These are phyloP conservation scores for Cetonia aurata DNA, from an alignment of 2,888 invertebrate genomes.

Conservation along the genomic window DNA sequence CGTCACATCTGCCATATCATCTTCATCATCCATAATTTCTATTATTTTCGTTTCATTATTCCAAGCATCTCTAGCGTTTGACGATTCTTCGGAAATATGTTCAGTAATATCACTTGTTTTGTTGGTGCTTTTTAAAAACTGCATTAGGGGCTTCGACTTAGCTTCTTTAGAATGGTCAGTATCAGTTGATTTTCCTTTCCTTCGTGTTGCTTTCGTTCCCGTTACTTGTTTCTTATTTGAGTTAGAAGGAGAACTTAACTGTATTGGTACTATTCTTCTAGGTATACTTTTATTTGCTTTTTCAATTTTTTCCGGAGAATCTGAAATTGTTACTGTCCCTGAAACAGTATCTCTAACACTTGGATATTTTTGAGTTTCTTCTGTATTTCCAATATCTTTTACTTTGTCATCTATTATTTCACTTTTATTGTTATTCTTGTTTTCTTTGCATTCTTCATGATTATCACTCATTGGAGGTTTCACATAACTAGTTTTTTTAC, in stretches of 20 bases:
- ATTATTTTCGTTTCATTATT: slow-evolving; percentile 43
- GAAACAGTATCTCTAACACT: slow-evolving; percentile 14
- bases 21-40: slow-evolving; percentile 14
- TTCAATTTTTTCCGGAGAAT: slow-evolving; percentile 42
- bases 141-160: slow-evolving; percentile 35
- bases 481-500: slow-evolving; percentile 9
- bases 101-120: slow-evolving; percentile 6
- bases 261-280: slow-evolving; percentile 28
- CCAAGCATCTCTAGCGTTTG: slow-evolving; percentile 57
- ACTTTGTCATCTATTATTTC: slow-evolving; percentile 12
- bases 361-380: slow-evolving; percentile 1
- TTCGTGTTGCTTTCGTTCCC: slow-evolving; percentile 40
- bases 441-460: slow-evolving; percentile 30
- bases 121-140: slow-evolving; percentile 25
- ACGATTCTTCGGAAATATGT: slow-evolving; percentile 49
- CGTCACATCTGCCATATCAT: slow-evolving; percentile 28
- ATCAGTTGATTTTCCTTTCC: slow-evolving; percentile 28
- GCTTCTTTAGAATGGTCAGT: slow-evolving; percentile 14
- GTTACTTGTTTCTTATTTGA: slow-evolving; percentile 34
- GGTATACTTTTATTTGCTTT: slow-evolving; percentile 44
- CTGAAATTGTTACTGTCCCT: slow-evolving; percentile 45
- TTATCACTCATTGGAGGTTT: slow-evolving; percentile 12
- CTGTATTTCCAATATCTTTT: not conserved
- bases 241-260: slow-evolving; percentile 23
- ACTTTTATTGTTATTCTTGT: slow-evolving; percentile 16